Conservation (phyloP, 2,113 vertebrate genomes). For the Sialia sialis region DNA sequence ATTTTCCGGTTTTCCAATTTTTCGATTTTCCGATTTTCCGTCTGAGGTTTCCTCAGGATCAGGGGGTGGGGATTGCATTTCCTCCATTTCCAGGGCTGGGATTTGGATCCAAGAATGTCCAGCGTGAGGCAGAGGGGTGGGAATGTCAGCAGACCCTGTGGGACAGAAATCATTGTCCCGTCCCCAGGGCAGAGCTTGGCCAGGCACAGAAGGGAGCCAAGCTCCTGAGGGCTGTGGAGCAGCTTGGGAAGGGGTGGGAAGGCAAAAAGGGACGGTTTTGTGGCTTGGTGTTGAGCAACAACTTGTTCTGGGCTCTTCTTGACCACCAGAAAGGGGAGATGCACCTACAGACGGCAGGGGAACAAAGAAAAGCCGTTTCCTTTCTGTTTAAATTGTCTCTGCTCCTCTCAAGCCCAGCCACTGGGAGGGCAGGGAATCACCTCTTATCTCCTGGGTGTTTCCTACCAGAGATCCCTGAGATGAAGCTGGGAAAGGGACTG, state of each 20-base stretch:
- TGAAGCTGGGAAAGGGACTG: background rate
- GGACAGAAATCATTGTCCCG: background rate
- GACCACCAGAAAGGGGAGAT: background rate
- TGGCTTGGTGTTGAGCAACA: background rate
- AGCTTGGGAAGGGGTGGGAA: background rate
- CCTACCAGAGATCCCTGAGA: background rate
- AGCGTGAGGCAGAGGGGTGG: background rate
- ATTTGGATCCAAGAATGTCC: too few relatives aligned
- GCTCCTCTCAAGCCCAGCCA: background rate
- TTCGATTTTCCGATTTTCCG: background rate
- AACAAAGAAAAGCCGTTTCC: background rate
- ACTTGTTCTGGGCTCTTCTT: background rate
- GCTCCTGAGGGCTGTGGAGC: background rate
- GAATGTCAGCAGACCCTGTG: background rate
- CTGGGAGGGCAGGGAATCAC: background rate
- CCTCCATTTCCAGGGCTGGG: too few relatives aligned
- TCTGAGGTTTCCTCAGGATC: background rate
- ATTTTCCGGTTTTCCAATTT: background rate
- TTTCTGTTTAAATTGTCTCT: background rate
- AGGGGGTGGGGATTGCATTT: background rate
- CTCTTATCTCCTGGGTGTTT: background rate
- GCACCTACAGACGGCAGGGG: background rate
- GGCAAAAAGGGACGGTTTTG: background rate
- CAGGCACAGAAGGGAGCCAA: too few relatives aligned
- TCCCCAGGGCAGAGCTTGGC: background rate